Base-by-base conservation (phyloP, 2,797 vertebrate genomes). In the Benthosema pterotum region DNA sequence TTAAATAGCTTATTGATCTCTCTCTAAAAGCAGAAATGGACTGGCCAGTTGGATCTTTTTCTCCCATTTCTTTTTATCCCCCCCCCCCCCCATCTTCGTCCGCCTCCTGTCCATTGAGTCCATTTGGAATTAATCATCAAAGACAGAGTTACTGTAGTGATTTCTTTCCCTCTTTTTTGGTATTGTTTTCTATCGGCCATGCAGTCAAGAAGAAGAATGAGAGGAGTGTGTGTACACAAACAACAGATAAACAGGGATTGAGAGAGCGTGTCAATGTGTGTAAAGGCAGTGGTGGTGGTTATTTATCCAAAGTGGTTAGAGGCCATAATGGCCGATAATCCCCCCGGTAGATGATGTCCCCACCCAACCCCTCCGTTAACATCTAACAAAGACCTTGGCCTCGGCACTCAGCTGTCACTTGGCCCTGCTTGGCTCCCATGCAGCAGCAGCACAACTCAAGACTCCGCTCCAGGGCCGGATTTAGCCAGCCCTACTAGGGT, bases 1-100 rank as follows among this genome's bases (percentile, higher is more conserved):
- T 86, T 83, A 83, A 89, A 90, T 81, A 80, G 74, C 77, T 82
- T 89, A 90, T 90, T 90, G 89, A 90, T 91, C 86, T 83, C 86
- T 83, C 66, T 84, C 52, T 63, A 53, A 70, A 64, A 79, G 78
- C 69, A 71, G 67, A 59, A 83, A 54, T 71, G 75, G 78, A 75
- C 78, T 69, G 57, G 65, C 75, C 63, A 61, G 58, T 48, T 56
- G 57, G 8, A 38, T 11, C 32, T 38, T 47, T 51, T 65, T 16
- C 17, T 56, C 1, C 50, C 11, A 18, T 54, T 61, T 77, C 70
- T 46, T 54, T 51, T 49, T 3, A 3, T 3, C 22, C 2, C 22
- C 22, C 22, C 54, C 16, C 57, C 59, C 28, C 65, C 51, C 60
- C 56, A 65, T 73, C 75, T 78, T 82, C 47, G 19, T 82, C 32